These are phyloP conservation scores for Anas platyrhynchos DNA, from an alignment of 2,113 vertebrate genomes.

Conservation along the genomic window DNA sequence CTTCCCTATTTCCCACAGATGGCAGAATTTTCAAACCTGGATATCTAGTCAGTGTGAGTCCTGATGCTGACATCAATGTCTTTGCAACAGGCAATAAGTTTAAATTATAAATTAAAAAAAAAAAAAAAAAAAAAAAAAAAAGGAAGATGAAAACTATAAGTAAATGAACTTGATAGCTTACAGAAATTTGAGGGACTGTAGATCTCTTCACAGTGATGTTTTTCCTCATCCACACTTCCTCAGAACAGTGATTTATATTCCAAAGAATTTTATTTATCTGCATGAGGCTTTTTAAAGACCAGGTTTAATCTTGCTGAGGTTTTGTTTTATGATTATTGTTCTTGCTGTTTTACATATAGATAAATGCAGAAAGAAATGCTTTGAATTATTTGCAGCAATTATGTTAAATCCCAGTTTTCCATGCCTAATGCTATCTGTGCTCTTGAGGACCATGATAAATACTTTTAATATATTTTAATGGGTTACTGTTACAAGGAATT, in stretches of 20 bases:
- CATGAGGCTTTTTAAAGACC: background rate
- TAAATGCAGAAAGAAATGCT: conserved; percentile 35
- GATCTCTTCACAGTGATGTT: background rate
- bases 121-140: background rate
- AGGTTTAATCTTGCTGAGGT: conserved; percentile 39
- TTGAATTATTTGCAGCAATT: conserved; percentile 72
- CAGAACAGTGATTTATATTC: conserved; percentile 1
- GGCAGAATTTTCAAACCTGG: background rate
- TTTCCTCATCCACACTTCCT: background rate
- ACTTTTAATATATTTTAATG: conserved; percentile 80
- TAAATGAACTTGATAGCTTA: background rate
- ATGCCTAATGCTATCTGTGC: conserved; percentile 45
- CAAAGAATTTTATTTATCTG: conserved; percentile 17
- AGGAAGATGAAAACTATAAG: background rate
- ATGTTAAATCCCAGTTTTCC: conserved; percentile 55
- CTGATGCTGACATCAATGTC: background rate
- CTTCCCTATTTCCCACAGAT: fast-evolving
- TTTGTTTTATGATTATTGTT: conserved; percentile 46
- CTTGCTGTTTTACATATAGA: conserved; percentile 39
- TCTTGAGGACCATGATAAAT: conserved; percentile 75
- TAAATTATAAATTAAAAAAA: background rate
- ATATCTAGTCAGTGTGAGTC: background rate
- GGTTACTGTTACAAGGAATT: conserved; percentile 68
- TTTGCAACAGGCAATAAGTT: background rate
- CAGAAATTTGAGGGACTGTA: background rate